Evolutionary conservation across 1,140 invertebrate species (phyloP).

Genomic region (Lepidotrigona ventralis): DNA sequence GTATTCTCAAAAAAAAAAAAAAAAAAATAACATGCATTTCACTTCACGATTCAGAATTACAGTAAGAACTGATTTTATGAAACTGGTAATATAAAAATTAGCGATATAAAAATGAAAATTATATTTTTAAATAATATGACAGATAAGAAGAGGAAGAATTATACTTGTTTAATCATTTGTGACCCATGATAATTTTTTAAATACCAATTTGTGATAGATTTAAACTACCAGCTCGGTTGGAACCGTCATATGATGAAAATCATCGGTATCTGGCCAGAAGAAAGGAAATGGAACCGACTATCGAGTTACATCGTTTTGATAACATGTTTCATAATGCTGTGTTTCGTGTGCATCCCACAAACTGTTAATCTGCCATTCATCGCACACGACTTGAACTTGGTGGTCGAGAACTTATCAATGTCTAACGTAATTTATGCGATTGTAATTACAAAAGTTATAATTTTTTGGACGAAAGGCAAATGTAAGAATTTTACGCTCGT

Average conservation of each 20-base stretch:
- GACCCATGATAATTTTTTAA: not conserved
- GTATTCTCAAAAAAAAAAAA: too few species aligned
- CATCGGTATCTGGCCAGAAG: conserved; percentile 50
- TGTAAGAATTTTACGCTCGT: conserved; percentile 40
- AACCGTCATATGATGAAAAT: conserved; percentile 47
- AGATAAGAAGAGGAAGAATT: too few species aligned
- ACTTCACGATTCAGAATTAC: too few species aligned
- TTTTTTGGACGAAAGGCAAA: conserved; percentile 45
- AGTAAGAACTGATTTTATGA: not conserved
- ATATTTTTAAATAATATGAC: too few species aligned
- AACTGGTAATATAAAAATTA: too few species aligned
- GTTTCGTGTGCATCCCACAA: not conserved
- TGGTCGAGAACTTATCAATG: not conserved
- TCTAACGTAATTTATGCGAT: conserved; percentile 1
- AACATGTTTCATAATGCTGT: too few species aligned
- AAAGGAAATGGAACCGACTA: conserved; percentile 8
- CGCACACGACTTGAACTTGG: conserved; percentile 33
- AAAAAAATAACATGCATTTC: too few species aligned
- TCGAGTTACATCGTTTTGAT: too few species aligned
- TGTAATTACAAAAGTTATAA: too few species aligned
- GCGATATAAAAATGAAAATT: too few species aligned
- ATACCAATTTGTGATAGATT: not conserved
- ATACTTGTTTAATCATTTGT: too few species aligned
- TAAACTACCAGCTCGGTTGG: conserved; percentile 32
- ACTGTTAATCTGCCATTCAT: conserved; percentile 26